Evolutionary conservation across 1,140 invertebrate genomes (phyloP).

Genomic region (Pogonomyrmex californicus): DNA sequence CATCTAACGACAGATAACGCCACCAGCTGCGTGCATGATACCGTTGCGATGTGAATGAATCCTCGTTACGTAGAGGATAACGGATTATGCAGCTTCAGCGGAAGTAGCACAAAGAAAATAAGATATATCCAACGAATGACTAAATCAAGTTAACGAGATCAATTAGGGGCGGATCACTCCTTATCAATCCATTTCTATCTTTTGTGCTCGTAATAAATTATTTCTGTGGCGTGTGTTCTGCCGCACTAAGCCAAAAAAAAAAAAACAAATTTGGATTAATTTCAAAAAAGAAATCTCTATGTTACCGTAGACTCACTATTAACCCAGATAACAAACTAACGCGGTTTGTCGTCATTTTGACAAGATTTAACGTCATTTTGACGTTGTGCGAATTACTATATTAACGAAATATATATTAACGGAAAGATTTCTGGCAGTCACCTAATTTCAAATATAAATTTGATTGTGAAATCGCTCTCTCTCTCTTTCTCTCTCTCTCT

Average conservation of each 20-base stretch:
- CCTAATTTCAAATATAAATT: neutral
- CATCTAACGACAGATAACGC: constrained; percentile 17
- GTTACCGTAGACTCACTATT: neutral
- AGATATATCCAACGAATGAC: neutral
- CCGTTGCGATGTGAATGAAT: neutral
- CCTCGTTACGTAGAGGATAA: neutral
- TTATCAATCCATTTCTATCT: neutral
- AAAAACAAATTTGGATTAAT: neutral
- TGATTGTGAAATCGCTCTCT: neutral
- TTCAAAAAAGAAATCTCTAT: neutral
- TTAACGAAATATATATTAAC: too few relatives aligned
- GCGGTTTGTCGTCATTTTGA: too few relatives aligned
- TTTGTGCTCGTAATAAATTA: neutral
- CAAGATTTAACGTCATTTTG: too few relatives aligned
- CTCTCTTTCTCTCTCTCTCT: neutral
- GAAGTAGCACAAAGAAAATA: neutral
- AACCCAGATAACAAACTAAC: too few relatives aligned
- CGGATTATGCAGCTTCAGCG: neutral
- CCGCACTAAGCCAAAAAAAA: neutral
- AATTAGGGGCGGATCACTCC: neutral
- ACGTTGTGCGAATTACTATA: too few relatives aligned
- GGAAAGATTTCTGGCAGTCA: neutral
- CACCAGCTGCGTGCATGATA: neutral
- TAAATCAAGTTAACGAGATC: neutral
- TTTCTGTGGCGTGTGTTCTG: neutral